phyloP scores from a whole-genome alignment of 1,140 invertebrate genomes.

The Zaprionus kolodkinae region DNA sequence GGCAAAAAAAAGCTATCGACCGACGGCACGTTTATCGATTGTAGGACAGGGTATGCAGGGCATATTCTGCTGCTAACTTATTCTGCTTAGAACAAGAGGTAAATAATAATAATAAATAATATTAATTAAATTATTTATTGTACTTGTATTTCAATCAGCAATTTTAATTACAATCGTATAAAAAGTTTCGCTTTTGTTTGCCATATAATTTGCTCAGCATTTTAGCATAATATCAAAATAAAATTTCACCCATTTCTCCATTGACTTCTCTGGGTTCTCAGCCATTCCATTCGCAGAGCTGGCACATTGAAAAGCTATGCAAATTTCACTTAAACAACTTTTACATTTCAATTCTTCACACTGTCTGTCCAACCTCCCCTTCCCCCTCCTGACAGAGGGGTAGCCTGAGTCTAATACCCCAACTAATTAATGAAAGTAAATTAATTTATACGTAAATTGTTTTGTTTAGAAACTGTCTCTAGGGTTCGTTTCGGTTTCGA shows the following conservation, averaged over 20 bases:
- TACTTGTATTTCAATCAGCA: neutral
- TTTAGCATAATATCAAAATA: constrained; percentile 8
- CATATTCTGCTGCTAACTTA: too few species aligned
- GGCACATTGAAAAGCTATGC: constrained; percentile 49
- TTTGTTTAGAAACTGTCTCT: constrained; percentile 65
- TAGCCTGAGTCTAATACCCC: constrained; percentile 54
- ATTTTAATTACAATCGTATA: neutral
- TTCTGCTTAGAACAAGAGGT: too few species aligned
- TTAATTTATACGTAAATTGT: constrained; percentile 79
- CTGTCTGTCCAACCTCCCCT: constrained; percentile 50
- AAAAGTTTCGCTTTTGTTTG: constrained; percentile 34
- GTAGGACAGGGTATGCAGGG: too few species aligned
- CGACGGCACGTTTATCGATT: neutral
- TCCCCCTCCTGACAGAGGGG: constrained; percentile 26
- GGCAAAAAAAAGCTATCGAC: constrained; percentile 6
- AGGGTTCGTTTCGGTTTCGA: constrained; percentile 15
- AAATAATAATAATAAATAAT: too few species aligned
- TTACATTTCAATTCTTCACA: constrained; percentile 68
- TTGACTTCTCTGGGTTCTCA: constrained; percentile 12
- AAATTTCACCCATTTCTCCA: constrained; percentile 10
- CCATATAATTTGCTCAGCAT: constrained; percentile 44
- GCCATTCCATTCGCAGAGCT: constrained; percentile 9
- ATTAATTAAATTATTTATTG: too few species aligned
- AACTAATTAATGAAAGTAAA: constrained; percentile 77
- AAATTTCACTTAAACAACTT: constrained; percentile 64